phyloP scores from a whole-genome alignment of 1,140 invertebrate species.

The Leptonema lineaticorne region DNA sequence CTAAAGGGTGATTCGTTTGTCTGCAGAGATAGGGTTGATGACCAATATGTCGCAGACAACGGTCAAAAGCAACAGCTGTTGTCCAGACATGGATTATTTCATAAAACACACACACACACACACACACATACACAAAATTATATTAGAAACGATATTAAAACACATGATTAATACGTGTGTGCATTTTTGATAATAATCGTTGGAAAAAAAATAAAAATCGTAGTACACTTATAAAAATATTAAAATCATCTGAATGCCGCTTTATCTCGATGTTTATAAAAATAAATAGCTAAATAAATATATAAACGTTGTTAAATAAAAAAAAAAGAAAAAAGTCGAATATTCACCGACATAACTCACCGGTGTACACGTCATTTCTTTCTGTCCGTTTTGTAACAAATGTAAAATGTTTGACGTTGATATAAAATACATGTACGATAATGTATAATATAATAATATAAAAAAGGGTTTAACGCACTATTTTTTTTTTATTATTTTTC shows the following conservation, averaged over 20 bases:
- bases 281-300: not conserved
- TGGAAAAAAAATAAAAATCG: too few species aligned
- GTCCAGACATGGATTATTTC: conserved; percentile 11
- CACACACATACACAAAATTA: too few species aligned
- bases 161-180: too few species aligned
- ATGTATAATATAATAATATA: not conserved
- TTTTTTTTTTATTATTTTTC: too few species aligned
- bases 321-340: not conserved
- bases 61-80: conserved; percentile 21
- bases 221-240: too few species aligned
- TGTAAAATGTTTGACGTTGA: conserved; percentile 32
- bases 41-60: conserved; percentile 8
- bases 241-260: too few species aligned
- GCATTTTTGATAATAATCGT: too few species aligned
- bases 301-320: not conserved
- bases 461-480: not conserved
- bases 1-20: conserved; percentile 2
- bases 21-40: conserved; percentile 15
- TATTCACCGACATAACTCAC: conserved; percentile 11
- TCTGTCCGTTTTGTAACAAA: conserved; percentile 30
- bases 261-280: too few species aligned
- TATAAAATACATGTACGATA: not conserved
- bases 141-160: too few species aligned
- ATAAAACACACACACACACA: not conserved
- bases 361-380: conserved; percentile 27